Base-by-base conservation (phyloP, 2,797 vertebrate species). In the Limnodromus scolopaceus region DNA sequence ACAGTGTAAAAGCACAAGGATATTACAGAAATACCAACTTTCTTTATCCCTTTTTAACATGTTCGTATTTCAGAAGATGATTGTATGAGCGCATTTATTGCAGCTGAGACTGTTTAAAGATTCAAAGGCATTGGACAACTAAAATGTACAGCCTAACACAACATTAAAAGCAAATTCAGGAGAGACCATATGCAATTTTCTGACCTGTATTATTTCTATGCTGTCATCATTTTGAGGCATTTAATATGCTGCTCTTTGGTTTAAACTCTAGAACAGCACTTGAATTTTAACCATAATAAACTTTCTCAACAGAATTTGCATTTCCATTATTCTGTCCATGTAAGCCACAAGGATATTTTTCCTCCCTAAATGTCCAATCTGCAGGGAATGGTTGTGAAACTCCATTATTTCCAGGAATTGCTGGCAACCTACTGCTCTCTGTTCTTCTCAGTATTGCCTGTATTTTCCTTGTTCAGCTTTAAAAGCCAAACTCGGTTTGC, bases 391-490 rank as follows among this genome's bases (percentile, higher is more conserved):
- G 76, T 89, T 97, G 93, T 95, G 95, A 97, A 98, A 98, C 84
- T 75, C 84, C 91, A 83, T 84, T 89, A 96, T 89, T 98, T 98
- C 96, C 96, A 98, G 97, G 98, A 98, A 98, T 38, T 95, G 86
- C 81, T 97, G 97, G 96, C 92, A 97, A 84, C 81, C 53, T 84
- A 89, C 43, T 55, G 71, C 83, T 89, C 80, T 83, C 94, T 95
- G 91, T 70, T 80, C 79, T 94, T 94, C 92, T 91, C 93, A 87
- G 76, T 76, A 96, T 53, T 95, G 87, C 93, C 96, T 96, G 66
- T 85, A 82, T 97, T 97, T 96, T 92, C 87, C 95, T 95, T 95
- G 87, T 93, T 96, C 87, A 96, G 96, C 65, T 93, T 92, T 93
- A 93, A 94, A 95, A 87, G 78, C 89, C 96, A 96, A 97, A 92